Conservation (phyloP, 2,113 vertebrate species). For the Ailuropoda melanoleuca region DNA sequence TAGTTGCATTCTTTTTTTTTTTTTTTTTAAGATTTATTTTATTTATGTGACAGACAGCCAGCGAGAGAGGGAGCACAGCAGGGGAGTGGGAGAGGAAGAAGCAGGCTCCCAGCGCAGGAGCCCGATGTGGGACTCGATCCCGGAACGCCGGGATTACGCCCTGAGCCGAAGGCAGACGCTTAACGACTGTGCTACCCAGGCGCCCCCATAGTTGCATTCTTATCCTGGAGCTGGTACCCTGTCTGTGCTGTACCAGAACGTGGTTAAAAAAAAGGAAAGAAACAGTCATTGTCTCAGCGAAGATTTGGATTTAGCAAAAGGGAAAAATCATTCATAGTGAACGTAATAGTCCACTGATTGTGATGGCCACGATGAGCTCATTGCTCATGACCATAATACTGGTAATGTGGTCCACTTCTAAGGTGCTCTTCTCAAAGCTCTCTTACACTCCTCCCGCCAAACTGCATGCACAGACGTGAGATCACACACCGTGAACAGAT, state of each 20-base stretch:
- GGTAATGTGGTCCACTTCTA: fast-evolving
- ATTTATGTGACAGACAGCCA: too few relatives aligned
- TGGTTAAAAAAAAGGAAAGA: not conserved
- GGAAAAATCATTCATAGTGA: not conserved
- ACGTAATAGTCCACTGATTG: fast-evolving
- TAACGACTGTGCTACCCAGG: too few relatives aligned
- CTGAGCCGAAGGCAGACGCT: too few relatives aligned
- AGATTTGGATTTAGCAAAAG: not conserved
- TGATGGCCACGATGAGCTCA: fast-evolving
- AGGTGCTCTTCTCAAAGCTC: fast-evolving
- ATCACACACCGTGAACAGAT: not conserved
- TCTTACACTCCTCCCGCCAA: fast-evolving
- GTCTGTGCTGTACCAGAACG: fast-evolving
- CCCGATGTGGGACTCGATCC: too few relatives aligned
- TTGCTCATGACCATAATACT: fast-evolving
- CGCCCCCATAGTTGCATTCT: not conserved
- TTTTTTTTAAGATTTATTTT: too few relatives aligned
- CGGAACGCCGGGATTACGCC: too few relatives aligned
- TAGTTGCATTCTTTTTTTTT: not conserved
- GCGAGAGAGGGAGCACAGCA: too few relatives aligned
- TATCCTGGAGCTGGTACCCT: fast-evolving
- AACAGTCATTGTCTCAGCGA: fast-evolving
- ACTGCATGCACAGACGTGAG: fast-evolving
- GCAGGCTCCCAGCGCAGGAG: too few relatives aligned
- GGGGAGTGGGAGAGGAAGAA: too few relatives aligned